These are phyloP conservation scores for Escarpia spicata DNA, from an alignment of 2,888 invertebrate genomes.

Conservation along the genomic window DNA sequence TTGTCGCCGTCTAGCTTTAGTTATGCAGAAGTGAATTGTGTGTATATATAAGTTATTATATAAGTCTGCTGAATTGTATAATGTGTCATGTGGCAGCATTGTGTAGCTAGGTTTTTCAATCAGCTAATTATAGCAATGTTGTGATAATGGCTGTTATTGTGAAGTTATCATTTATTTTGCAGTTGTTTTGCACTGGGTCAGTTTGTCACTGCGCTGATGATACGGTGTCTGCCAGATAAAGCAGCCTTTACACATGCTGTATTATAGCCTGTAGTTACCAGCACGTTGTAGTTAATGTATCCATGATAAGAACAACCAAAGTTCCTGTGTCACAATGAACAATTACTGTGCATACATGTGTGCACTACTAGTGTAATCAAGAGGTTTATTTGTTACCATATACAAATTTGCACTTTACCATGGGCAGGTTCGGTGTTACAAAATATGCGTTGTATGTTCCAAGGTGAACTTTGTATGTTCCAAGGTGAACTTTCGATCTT, in stretches of 20 bases:
- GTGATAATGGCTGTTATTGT: neutral
- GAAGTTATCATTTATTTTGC: neutral
- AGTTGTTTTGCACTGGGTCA: neutral
- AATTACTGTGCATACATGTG: neutral
- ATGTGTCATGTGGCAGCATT: neutral
- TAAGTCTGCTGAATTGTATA: neutral
- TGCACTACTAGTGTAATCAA: neutral
- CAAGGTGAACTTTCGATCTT: neutral
- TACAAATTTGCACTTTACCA: neutral
- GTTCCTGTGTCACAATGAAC: neutral
- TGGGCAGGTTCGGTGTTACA: neutral
- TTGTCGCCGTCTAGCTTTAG: neutral
- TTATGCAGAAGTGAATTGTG: neutral
- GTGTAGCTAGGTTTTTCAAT: neutral
- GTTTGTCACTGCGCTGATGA: neutral
- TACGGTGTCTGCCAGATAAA: neutral
- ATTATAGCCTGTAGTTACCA: neutral
- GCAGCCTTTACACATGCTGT: neutral
- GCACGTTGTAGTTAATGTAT: neutral
- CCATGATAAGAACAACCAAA: neutral
- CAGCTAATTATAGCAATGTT: neutral
- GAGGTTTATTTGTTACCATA: neutral
- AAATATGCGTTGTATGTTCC: neutral
- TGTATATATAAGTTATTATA: neutral
- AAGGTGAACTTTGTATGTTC: neutral